Evolutionary conservation across 2,888 invertebrate species (phyloP).

Genomic region (Leucozona laternaria): DNA sequence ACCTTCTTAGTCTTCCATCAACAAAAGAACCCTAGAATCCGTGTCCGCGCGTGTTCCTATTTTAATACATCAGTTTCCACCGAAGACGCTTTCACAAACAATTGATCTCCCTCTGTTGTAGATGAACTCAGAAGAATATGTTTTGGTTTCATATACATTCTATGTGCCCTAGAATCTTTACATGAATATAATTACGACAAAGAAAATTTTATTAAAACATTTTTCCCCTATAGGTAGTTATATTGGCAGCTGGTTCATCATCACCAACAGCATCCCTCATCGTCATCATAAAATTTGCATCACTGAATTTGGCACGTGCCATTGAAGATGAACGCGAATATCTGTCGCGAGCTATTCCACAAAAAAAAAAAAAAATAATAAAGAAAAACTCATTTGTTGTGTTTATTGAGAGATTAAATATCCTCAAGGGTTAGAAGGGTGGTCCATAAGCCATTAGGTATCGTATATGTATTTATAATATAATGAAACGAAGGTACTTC

Average conservation of each 20-base stretch:
- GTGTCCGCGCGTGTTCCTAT: background rate
- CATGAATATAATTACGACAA: background rate
- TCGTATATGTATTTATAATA: background rate
- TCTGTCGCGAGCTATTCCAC: conserved; percentile 22
- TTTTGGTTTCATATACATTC: background rate
- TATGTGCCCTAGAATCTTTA: background rate
- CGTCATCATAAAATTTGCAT: conserved; percentile 49
- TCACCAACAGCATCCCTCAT: conserved; percentile 28
- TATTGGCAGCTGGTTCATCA: conserved; percentile 51
- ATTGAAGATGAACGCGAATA: conserved; percentile 41
- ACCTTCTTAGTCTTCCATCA: background rate
- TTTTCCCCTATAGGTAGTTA: conserved; percentile 10
- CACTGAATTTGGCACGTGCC: conserved; percentile 65
- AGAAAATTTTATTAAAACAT: conserved; percentile 33
- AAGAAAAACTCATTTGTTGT: conserved; percentile 37
- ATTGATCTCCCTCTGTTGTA: background rate
- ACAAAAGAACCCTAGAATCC: background rate
- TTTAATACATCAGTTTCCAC: background rate
- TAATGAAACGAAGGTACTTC: conserved; percentile 50
- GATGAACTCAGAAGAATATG: conserved; percentile 22
- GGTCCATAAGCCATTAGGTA: conserved; percentile 27
- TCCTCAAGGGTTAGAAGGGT: conserved; percentile 38
- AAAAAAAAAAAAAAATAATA: background rate
- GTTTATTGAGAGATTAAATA: conserved; percentile 34
- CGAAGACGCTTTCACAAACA: background rate